A percentile compares a stretch with the other conserved stretches of the same genome.
These are phyloP conservation scores for Drosophila basisetae DNA, from an alignment of 2,888 invertebrate genomes.

Conservation along the genomic window DNA sequence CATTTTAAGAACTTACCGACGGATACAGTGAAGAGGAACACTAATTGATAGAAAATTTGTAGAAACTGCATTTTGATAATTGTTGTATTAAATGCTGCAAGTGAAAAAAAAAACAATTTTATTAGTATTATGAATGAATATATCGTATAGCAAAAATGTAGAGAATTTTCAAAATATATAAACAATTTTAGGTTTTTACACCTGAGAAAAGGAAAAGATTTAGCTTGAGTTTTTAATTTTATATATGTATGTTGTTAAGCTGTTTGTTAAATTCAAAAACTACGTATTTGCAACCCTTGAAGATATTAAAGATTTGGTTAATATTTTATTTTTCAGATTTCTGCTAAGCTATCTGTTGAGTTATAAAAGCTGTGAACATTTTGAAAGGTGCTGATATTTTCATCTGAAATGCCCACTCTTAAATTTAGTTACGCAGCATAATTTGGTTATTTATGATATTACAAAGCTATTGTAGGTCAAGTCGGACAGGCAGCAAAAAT, in stretches of 20 bases:
- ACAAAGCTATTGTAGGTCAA: constrained; percentile 10
- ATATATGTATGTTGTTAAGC: background rate
- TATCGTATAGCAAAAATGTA: accelerated
- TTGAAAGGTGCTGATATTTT: background rate
- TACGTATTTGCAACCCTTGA: background rate
- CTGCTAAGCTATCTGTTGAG: background rate
- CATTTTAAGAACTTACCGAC: constrained; percentile 53
- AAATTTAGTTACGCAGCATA: constrained; percentile 14
- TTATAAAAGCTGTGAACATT: background rate
- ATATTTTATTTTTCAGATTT: background rate
- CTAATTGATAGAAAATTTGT: constrained; percentile 40
- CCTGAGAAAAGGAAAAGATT: background rate
- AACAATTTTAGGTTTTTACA: background rate
- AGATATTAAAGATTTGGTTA: background rate
- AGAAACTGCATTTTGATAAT: constrained; percentile 54
- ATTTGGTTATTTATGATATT: constrained; percentile 40
- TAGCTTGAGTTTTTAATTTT: background rate
- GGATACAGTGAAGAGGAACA: constrained; percentile 47
- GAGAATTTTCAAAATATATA: background rate
- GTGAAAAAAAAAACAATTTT: background rate
- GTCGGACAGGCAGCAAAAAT: constrained; percentile 21
- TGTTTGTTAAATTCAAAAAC: background rate
- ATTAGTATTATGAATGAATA: background rate
- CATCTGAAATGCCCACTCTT: background rate
- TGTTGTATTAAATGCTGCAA: constrained; percentile 2